Conservation (phyloP, 2,113 vertebrate species). For the Piprites chloris region DNA sequence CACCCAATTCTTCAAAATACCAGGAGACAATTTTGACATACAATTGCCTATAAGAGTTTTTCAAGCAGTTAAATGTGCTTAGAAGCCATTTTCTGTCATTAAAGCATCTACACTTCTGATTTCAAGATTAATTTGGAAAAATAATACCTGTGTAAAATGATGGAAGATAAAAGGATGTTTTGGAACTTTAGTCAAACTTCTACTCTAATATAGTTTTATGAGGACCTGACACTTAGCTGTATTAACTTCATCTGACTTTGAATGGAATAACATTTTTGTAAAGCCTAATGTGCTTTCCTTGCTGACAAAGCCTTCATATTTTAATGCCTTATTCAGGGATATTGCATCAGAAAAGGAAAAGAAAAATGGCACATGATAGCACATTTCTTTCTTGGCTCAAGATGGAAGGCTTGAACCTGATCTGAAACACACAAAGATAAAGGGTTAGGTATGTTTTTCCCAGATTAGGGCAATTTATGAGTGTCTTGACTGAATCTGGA, state of each 20-base stretch:
- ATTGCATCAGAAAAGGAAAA: neutral
- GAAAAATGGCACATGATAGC: neutral
- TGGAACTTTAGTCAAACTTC: neutral
- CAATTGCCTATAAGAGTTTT: neutral
- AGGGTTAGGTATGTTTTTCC: neutral
- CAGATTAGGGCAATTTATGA: fast-evolving
- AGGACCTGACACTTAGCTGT: neutral
- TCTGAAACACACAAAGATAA: neutral
- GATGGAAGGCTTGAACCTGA: neutral
- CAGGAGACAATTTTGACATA: neutral
- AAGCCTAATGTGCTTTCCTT: neutral
- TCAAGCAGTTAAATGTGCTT: neutral
- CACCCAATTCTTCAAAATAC: neutral
- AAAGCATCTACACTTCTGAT: neutral
- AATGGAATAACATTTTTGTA: neutral
- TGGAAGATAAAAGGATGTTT: neutral
- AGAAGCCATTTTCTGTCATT: conserved; percentile 7
- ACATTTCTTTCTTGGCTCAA: neutral
- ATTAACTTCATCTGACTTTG: neutral
- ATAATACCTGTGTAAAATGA: neutral
- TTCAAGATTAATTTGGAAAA: neutral
- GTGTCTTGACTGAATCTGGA: neutral
- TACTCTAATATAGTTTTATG: neutral
- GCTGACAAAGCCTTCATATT: neutral
- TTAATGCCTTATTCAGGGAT: neutral